phyloP scores from a whole-genome alignment of 2,888 invertebrate species.

The Agrochola lychnidis region DNA sequence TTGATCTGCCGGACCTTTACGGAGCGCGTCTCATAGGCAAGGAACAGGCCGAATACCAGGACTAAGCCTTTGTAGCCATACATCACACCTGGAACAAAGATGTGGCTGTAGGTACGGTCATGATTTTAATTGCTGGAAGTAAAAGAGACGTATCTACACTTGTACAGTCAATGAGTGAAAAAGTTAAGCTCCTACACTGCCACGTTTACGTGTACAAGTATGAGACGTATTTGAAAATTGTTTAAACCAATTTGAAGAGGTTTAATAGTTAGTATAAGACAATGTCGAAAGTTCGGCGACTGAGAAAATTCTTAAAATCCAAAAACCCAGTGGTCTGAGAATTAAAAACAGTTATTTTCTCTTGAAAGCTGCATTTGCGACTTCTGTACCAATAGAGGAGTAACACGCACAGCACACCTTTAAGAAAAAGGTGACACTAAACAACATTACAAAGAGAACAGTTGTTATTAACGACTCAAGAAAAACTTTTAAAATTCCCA shows the following conservation, averaged over 20 bases:
- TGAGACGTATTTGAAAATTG: not conserved
- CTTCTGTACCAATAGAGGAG: slow-evolving; percentile 2
- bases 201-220: not conserved
- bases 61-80: slow-evolving; percentile 99
- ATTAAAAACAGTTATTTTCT: slow-evolving; percentile 7
- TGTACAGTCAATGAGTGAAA: not conserved
- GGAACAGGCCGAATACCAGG: slow-evolving; percentile 98
- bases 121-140: not conserved
- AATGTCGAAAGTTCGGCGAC: not conserved
- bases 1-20: slow-evolving; percentile 99
- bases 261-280: no score
- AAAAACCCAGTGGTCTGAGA: not conserved
- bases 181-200: no score
- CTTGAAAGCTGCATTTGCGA: slow-evolving; percentile 15
- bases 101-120: not conserved
- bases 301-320: not conserved
- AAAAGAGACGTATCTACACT: not conserved
- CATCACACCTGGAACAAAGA: slow-evolving; percentile 93
- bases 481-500: slow-evolving; percentile 71
- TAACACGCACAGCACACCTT: slow-evolving; percentile 18
- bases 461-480: slow-evolving; percentile 76
- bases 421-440: slow-evolving; percentile 50
- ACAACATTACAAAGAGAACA: slow-evolving; percentile 72
- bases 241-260: not conserved
- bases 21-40: slow-evolving; percentile 99